phyloP scores from a whole-genome alignment of 2,797 vertebrate genomes.

The Emys orbicularis region DNA sequence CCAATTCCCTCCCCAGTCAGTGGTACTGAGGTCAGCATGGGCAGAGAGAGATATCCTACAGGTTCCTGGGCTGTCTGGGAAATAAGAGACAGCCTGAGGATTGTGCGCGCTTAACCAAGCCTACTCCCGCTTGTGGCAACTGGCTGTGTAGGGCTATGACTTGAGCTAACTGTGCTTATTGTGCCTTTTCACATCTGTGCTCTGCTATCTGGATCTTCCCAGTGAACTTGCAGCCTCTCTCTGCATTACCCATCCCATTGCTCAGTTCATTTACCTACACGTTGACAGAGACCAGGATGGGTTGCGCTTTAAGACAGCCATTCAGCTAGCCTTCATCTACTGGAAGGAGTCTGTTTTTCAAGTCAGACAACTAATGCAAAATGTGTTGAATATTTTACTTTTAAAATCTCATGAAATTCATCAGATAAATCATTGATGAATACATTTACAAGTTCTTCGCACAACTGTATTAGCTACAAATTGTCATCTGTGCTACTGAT shows the following conservation, averaged over 20 bases:
- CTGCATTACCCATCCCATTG: not conserved
- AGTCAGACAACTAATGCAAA: not conserved
- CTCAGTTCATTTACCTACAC: not conserved
- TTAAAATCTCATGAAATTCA: not conserved
- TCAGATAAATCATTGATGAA: not conserved
- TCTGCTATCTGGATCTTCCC: not conserved
- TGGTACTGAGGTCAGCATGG: not conserved
- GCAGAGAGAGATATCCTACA: not conserved
- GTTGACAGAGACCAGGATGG: not conserved
- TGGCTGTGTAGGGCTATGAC: not conserved
- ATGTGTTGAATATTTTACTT: not conserved
- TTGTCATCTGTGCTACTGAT: not conserved
- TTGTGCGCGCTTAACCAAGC: not conserved
- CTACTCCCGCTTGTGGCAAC: not conserved
- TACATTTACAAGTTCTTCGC: not conserved
- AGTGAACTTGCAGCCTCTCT: not conserved
- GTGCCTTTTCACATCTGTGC: not conserved
- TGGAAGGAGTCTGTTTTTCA: not conserved
- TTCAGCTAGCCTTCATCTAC: not conserved
- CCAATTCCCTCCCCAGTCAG: not conserved
- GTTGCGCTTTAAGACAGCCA: not conserved
- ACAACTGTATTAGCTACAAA: not conserved
- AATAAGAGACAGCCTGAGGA: not conserved
- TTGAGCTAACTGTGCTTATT: not conserved
- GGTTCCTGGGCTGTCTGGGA: not conserved